Conservation (phyloP, 2,797 vertebrate species). For the Centroberyx gerrardi region DNA sequence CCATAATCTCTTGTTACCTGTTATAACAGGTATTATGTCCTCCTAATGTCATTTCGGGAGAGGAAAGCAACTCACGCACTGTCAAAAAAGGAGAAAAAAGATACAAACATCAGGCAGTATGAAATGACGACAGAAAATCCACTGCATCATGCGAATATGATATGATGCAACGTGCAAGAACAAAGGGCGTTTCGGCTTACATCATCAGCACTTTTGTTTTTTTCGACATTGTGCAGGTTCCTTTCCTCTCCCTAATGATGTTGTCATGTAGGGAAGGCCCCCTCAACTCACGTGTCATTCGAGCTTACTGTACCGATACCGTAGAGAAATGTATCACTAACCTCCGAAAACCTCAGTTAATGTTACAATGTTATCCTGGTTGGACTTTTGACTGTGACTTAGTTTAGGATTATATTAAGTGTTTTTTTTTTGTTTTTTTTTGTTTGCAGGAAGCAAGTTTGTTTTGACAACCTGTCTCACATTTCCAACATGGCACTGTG, state of each 20-base stretch:
- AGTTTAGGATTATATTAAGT: constrained; percentile 76
- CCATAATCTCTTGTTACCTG: constrained; percentile 85
- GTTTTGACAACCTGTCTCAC: constrained; percentile 71
- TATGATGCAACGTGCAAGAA: background rate
- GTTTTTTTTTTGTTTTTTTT: constrained; percentile 32
- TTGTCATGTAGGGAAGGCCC: constrained; percentile 65
- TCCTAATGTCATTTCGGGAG: constrained; percentile 58
- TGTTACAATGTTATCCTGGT: constrained; percentile 75
- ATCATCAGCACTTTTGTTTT: constrained; percentile 50
- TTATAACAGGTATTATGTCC: constrained; percentile 82
- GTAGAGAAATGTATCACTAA: constrained; percentile 76
- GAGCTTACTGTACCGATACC: constrained; percentile 72
- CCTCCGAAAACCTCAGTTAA: constrained; percentile 79
- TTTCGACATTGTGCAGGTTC: constrained; percentile 53
- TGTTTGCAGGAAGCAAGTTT: constrained; percentile 61
- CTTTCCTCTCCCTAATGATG: constrained; percentile 61
- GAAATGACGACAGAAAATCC: too few relatives aligned
- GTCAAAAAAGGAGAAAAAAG: constrained; percentile 10
- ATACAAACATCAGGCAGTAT: too few relatives aligned
- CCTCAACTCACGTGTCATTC: constrained; percentile 64
- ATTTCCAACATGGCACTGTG: constrained; percentile 78
- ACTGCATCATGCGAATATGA: too few relatives aligned
- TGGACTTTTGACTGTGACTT: constrained; percentile 78
- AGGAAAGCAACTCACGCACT: constrained; percentile 59
- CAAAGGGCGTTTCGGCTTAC: constrained; percentile 24